Conservation (phyloP, 2,888 invertebrate genomes). For the Oegoconia quadripuncta region DNA sequence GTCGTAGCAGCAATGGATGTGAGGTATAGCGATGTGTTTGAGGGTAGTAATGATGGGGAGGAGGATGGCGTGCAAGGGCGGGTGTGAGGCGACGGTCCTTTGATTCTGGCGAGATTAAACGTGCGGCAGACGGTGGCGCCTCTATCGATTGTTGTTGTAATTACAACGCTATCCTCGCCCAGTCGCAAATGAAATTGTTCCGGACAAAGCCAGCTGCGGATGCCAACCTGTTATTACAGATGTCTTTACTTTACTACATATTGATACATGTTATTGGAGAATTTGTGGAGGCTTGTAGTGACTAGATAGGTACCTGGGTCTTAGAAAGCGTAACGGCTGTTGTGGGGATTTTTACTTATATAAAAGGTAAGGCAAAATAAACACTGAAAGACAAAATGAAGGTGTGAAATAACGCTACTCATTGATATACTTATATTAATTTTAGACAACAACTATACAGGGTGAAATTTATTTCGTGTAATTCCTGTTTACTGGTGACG, state of each 20-base stretch:
- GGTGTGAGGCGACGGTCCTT: conserved; percentile 76
- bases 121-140: conserved; percentile 79
- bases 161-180: conserved; percentile 78
- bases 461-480: no score
- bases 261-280: no score
- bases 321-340: no score
- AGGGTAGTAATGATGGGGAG: conserved; percentile 34
- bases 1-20: conserved; percentile 36
- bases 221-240: conserved; percentile 66
- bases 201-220: conserved; percentile 72
- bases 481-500: no score
- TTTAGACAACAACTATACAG: no score
- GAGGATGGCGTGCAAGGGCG: conserved; percentile 49
- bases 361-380: no score
- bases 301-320: no score
- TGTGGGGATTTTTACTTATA: no score
- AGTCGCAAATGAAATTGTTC: conserved; percentile 80
- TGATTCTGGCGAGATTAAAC: conserved; percentile 78
- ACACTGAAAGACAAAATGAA: no score
- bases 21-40: conserved; percentile 19
- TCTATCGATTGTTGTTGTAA: conserved; percentile 80
- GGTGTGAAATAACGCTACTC: no score
- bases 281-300: no score
- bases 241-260: conserved; percentile 21
- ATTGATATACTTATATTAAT: no score